Evolutionary conservation across 2,113 vertebrate genomes (phyloP), one percentile per base, ranked within the genome.

Genomic region (Gadus chalcogrammus): DNA sequence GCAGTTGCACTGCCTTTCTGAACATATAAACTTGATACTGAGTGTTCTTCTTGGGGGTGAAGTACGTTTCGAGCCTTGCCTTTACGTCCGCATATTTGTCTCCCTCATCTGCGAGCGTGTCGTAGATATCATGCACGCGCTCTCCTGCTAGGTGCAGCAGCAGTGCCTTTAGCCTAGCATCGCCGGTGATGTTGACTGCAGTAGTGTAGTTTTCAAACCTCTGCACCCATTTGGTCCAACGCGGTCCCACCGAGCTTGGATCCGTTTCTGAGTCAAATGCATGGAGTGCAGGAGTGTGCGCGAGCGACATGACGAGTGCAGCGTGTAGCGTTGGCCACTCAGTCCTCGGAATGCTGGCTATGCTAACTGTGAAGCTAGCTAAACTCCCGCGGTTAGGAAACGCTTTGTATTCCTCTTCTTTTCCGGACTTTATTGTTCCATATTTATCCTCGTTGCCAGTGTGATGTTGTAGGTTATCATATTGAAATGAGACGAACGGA

Each of bases 51-150:
- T 66, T 65, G 0, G 31, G 72, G 3, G 60, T 11, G 13, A 73
- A 73, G 17, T 74, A 69, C 0, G 3, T 42, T 17, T 3, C 16
- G 28, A 78, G 67, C 38, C 73, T 78, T 16, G 1, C 13, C 18
- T 78, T 78, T 1, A 27, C 20, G 18, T 67, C 60, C 52, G 63
- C 56, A 27, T 61, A 67, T 6, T 61, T 18, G 13, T 74, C 70
- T n/a, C 55, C 52, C 0, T 61, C 65, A 17, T 22, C 27, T 42
- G 52, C 13, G 15, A 76, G 17, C 1, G 61, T 69, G 18, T 77
- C 70, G n/a, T 72, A 77, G 15, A 68, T 77, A 11, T 72, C 70
- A 60, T 77, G 65, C 15, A 73, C 75, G 1, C 62, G 13, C 28
- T 77, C 70, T 27, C 70, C 75, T 12, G 70, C 61, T 1, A 65